Evolutionary conservation across 2,888 invertebrate species (phyloP).

Genomic region (Cremastinae sp.): DNA sequence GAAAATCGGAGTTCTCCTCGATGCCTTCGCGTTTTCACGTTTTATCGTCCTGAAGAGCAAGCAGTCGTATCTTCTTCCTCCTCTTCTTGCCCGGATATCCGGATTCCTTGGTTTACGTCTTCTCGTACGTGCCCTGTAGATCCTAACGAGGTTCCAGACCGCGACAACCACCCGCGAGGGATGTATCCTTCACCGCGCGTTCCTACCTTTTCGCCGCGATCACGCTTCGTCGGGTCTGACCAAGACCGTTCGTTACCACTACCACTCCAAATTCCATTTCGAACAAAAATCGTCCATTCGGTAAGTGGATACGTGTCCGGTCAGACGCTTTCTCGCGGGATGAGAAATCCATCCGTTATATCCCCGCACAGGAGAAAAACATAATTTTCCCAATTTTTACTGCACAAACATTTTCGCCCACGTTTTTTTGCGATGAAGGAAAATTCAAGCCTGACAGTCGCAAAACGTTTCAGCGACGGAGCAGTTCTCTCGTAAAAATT

Average conservation of each 20-base stretch:
- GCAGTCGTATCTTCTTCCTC: slow-evolving; percentile 52
- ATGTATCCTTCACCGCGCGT: slow-evolving; percentile 28
- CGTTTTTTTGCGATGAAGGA: too few relatives aligned
- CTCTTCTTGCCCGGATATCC: slow-evolving; percentile 42
- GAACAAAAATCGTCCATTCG: slow-evolving; percentile 29
- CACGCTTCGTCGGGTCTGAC: slow-evolving; percentile 52
- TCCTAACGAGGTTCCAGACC: slow-evolving; percentile 68
- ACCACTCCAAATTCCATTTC: slow-evolving; percentile 25
- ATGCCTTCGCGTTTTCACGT: slow-evolving; percentile 8
- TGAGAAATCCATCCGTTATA: too few relatives aligned
- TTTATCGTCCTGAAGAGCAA: slow-evolving; percentile 33
- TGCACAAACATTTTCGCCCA: too few relatives aligned
- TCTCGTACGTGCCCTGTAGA: slow-evolving; percentile 40
- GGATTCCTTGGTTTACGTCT: slow-evolving; percentile 32
- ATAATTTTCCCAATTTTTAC: too few relatives aligned
- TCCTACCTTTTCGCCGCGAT: slow-evolving; percentile 38
- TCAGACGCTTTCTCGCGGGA: too few relatives aligned
- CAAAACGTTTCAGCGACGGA: too few relatives aligned
- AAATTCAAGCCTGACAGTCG: too few relatives aligned
- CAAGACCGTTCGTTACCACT: slow-evolving; percentile 57
- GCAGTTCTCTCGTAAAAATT: too few relatives aligned
- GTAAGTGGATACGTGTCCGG: slow-evolving; percentile 35
- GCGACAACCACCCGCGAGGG: slow-evolving; percentile 53
- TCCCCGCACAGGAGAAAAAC: too few relatives aligned
- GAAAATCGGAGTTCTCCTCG: slow-evolving; percentile 39